Evolutionary conservation across 2,797 vertebrate genomes (phyloP), one percentile per base, ranked within the genome.

Genomic region (Leptoclinus maculatus): DNA sequence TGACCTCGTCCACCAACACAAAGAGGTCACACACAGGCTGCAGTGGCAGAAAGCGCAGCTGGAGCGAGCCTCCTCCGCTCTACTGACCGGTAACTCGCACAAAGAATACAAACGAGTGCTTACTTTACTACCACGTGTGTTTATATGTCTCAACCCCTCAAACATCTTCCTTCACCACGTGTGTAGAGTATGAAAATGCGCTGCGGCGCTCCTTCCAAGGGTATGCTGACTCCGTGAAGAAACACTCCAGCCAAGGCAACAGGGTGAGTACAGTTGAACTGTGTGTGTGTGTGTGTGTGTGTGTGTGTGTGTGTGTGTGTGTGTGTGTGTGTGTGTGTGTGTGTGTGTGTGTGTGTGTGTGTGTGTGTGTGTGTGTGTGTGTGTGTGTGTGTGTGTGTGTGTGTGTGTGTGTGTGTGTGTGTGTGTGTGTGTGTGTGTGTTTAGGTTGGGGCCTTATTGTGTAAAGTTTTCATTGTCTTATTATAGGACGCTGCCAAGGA

Each of bases 401-500:
- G 32, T 34, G 32, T 34, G 32, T 34, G 32, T 34, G 32, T 34
- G 32, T 34, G 25, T 23, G 36, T 12, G 7, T 0, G 16, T 66
- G 41, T 66, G 10, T 62, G 3, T 76, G 21, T 74, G 19, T 19
- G 19, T 53, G 17, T 45, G 14, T 19, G 19, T 41, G 13, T 58
- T 5, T 21, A n/a, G 10, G 2, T 68, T 45, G 10, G 27, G 29
- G 25, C 65, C 21, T 67, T 2, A 8, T 9, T 51, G 5, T 77
- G 19, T 71, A 25, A 71, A n/a, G 4, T 47, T 56, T 65, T 6
- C 1, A 8, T 62, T 67, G 27, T 66, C 12, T 51, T 17, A 43
- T 54, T 45, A 25, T 76, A 98, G 97, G 97, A 98, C 0, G 95
- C 95, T 2, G 97, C 97, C 21, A 98, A 97, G 89, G 97, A 98